These are phyloP conservation scores for Plagodis pulveraria DNA, from an alignment of 2,888 invertebrate genomes.

Conservation along the genomic window DNA sequence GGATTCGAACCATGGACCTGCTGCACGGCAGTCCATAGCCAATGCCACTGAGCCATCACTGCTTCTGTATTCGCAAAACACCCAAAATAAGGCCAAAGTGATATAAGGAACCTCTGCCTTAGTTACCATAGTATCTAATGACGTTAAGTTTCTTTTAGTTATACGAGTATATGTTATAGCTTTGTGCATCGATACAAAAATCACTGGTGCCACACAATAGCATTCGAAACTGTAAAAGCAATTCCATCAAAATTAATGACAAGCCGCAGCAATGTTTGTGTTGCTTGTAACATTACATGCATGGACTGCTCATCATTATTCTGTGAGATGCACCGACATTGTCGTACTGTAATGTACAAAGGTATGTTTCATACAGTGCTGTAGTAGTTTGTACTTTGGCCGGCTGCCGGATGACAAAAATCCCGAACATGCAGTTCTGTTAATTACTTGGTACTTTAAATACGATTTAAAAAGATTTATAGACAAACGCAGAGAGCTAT, in stretches of 20 bases:
- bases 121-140: not conserved
- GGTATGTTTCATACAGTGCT: conserved; percentile 22
- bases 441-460: not conserved
- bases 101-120: not conserved
- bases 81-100: not conserved
- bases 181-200: too few species aligned
- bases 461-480: too few species aligned
- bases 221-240: conserved; percentile 16
- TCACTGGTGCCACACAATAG: conserved; percentile 1
- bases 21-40: too few species aligned
- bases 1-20: too few species aligned
- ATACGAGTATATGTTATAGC: too few species aligned
- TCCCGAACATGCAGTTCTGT: not conserved
- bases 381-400: not conserved
- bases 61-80: too few species aligned
- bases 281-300: conserved; percentile 48
- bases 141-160: too few species aligned
- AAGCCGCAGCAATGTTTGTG: conserved; percentile 52
- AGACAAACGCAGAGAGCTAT: too few species aligned
- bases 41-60: too few species aligned
- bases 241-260: conserved; percentile 58
- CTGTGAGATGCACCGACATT: conserved; percentile 52
- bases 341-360: conserved; percentile 53
- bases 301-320: conserved; percentile 56
- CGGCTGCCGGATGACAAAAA: not conserved